Conservation (phyloP, 2,797 vertebrate species). For the Sarcophilus harrisii region DNA sequence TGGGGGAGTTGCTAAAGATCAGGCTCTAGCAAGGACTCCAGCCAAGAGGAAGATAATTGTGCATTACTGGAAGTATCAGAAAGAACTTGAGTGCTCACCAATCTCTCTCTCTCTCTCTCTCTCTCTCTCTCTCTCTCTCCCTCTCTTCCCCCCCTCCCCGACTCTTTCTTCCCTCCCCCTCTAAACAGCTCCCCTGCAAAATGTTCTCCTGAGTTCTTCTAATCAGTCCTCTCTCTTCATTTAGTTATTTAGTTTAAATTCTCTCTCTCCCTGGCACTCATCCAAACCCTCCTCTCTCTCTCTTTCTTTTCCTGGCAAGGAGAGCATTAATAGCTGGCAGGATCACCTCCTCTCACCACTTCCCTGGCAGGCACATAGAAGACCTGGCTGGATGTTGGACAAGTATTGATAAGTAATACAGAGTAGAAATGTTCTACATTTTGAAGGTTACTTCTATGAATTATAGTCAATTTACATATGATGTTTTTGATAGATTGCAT, state of each 20-base stretch:
- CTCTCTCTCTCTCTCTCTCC: neutral
- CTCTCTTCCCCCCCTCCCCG: neutral
- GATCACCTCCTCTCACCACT: neutral
- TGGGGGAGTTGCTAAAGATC: neutral
- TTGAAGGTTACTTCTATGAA: neutral
- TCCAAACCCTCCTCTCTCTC: neutral
- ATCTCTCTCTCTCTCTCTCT: neutral
- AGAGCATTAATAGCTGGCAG: neutral
- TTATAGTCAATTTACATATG: neutral
- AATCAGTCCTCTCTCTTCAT: neutral
- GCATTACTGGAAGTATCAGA: neutral
- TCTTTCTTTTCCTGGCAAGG: neutral
- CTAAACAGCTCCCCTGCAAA: fast-evolving
- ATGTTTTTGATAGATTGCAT: neutral
- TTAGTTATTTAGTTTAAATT: neutral
- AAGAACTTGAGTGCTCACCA: neutral
- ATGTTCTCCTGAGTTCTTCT: neutral
- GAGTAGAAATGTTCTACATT: neutral
- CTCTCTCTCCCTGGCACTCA: neutral
- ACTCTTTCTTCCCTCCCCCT: neutral
- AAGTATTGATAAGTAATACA: neutral
- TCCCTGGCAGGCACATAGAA: neutral
- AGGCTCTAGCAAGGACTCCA: neutral
- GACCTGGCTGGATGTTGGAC: neutral
- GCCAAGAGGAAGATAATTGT: neutral